These are phyloP conservation scores for Latrodectus hesperus DNA, from an alignment of 2,888 invertebrate species.

Conservation along the genomic window DNA sequence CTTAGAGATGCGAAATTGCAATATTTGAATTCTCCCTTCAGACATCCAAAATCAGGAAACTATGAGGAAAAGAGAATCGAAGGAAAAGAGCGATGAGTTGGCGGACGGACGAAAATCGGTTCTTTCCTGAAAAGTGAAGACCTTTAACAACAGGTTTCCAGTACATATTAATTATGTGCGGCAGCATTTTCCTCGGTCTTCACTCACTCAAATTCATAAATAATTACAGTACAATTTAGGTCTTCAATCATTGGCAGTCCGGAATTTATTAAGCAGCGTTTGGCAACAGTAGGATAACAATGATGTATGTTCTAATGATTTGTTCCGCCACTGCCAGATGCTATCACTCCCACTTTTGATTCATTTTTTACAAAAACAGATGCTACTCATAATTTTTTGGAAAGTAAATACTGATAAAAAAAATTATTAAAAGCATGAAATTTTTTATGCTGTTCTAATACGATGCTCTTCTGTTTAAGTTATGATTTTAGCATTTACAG, in stretches of 20 bases:
- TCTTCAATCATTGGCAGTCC: constrained; percentile 64
- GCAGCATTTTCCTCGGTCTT: constrained; percentile 56
- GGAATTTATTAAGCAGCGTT: constrained; percentile 64
- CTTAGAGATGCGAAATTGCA: constrained; percentile 8
- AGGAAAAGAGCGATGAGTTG: constrained; percentile 34
- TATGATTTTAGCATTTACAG: no score
- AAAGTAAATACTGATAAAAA: no score
- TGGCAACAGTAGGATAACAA: constrained; percentile 67
- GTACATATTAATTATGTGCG: constrained; percentile 67
- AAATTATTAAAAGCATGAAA: no score
- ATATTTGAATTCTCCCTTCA: neutral
- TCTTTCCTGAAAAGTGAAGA: constrained; percentile 65
- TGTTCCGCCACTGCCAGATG: constrained; percentile 39
- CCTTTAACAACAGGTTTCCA: constrained; percentile 67
- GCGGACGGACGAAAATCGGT: constrained; percentile 48
- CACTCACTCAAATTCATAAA: constrained; percentile 65
- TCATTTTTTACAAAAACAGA: neutral
- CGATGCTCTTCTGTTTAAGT: no score
- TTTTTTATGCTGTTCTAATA: no score
- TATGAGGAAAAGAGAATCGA: constrained; percentile 47
- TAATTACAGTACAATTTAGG: constrained; percentile 65
- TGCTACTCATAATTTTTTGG: no score
- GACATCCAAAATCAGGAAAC: constrained; percentile 58
- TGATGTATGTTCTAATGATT: constrained; percentile 64
- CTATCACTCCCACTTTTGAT: constrained; percentile 44